A percentile compares a stretch with the other conserved stretches of the same genome.
These are phyloP conservation scores for Strix aluco DNA, from an alignment of 2,113 vertebrate genomes.

Conservation along the genomic window DNA sequence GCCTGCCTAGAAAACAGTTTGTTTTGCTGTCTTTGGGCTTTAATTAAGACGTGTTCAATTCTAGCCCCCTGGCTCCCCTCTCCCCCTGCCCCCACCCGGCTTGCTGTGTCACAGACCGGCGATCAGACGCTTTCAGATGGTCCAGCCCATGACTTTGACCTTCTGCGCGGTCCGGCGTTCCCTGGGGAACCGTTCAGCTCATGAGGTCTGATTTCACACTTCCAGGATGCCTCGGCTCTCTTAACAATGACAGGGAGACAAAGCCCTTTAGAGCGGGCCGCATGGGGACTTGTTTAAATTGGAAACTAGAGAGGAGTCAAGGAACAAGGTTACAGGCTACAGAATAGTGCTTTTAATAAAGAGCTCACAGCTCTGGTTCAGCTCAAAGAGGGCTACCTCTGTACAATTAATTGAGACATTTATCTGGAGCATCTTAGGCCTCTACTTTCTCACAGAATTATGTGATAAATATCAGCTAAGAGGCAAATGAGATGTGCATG, in stretches of 20 bases:
- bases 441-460: conserved; percentile 88
- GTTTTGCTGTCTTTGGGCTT: conserved; percentile 85
- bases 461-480: conserved; percentile 91
- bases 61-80: conserved; percentile 69
- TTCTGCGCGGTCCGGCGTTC: conserved; percentile 84
- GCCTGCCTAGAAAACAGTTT: conserved; percentile 81
- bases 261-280: conserved; percentile 89
- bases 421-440: conserved; percentile 93
- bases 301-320: conserved; percentile 91
- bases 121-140: conserved; percentile 86
- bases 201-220: conserved; percentile 95
- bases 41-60: conserved; percentile 90
- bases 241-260: conserved; percentile 92
- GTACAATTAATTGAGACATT: conserved; percentile 98
- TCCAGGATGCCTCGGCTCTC: conserved; percentile 83
- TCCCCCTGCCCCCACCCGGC: conserved; percentile 60
- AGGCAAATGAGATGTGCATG: conserved; percentile 82
- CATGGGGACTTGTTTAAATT: conserved; percentile 92
- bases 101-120: conserved; percentile 81
- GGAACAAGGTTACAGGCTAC: conserved; percentile 91
- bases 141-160: conserved; percentile 90
- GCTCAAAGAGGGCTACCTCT: conserved; percentile 84
- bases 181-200: conserved; percentile 90
- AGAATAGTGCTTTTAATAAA: conserved; percentile 96
- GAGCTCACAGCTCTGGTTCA: conserved; percentile 90